Evolutionary conservation across 2,797 vertebrate genomes (phyloP).

Genomic region (Jordanella pulchra): DNA sequence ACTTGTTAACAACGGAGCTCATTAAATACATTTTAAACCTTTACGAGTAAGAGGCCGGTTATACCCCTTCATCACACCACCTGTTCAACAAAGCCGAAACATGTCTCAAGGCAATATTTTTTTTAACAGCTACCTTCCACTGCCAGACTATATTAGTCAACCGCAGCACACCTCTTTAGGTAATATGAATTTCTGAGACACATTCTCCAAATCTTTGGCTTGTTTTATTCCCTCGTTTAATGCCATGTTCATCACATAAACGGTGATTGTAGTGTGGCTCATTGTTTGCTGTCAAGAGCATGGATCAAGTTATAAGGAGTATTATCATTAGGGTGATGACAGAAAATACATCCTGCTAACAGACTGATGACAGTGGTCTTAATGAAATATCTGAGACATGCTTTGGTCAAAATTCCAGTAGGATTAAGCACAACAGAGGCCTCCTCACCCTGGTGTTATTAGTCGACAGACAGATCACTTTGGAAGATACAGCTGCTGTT

Average conservation of each 20-base stretch:
- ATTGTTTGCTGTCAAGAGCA: neutral
- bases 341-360: neutral
- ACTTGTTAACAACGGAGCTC: slow-evolving; percentile 7
- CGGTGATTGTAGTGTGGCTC: neutral
- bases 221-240: neutral
- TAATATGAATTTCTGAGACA: slow-evolving; percentile 1
- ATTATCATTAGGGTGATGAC: neutral
- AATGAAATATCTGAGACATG: neutral
- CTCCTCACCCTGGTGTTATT: neutral
- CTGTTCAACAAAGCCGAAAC: slow-evolving; percentile 9
- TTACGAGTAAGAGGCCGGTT: neutral
- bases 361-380: neutral
- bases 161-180: neutral
- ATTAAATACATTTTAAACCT: slow-evolving; percentile 13
- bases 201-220: slow-evolving; percentile 3
- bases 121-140: neutral
- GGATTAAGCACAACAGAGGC: neutral
- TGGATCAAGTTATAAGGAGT: neutral
- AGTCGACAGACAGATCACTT: neutral
- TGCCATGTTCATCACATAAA: neutral
- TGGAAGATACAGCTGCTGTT: neutral
- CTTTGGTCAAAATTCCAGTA: neutral
- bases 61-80: neutral
- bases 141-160: slow-evolving; percentile 4
- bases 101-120: neutral